These are phyloP conservation scores for Gymnopithys bicolor DNA, from an alignment of 2,797 vertebrate species.

Conservation along the genomic window DNA sequence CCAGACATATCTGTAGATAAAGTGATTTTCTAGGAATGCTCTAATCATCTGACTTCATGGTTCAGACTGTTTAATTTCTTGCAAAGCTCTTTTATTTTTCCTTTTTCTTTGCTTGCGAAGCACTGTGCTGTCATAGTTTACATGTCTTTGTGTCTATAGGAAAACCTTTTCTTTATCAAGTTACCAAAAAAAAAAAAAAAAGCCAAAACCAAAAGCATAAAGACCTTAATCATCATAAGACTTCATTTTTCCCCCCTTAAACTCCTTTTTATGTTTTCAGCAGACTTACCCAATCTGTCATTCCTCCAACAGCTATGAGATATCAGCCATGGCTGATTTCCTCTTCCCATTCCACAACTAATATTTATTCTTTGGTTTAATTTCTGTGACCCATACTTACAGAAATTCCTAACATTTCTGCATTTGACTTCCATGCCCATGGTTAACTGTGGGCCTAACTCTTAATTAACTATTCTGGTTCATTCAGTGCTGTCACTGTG, in stretches of 20 bases:
- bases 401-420: constrained; percentile 90
- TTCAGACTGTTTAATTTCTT: constrained; percentile 80
- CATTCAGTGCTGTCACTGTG: constrained; percentile 90
- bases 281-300: constrained; percentile 75
- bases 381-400: constrained; percentile 87
- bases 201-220: constrained; percentile 37
- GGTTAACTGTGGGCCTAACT: constrained; percentile 85
- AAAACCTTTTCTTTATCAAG: constrained; percentile 66
- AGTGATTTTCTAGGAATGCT: constrained; percentile 80
- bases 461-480: constrained; percentile 82
- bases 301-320: constrained; percentile 76
- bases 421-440: constrained; percentile 84
- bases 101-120: constrained; percentile 67
- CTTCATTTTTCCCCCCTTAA: constrained; percentile 50
- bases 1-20: constrained; percentile 82
- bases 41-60: constrained; percentile 79
- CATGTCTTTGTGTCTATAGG: constrained; percentile 81
- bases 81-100: constrained; percentile 38
- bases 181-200: neutral
- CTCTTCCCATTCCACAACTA: constrained; percentile 82
- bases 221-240: constrained; percentile 78
- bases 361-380: constrained; percentile 86
- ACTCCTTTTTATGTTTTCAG: constrained; percentile 77
- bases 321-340: constrained; percentile 76
- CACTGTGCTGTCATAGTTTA: constrained; percentile 77